Evolutionary conservation across 2,797 vertebrate species (phyloP).

Genomic region (Periophthalmus magnuspinnatus): DNA sequence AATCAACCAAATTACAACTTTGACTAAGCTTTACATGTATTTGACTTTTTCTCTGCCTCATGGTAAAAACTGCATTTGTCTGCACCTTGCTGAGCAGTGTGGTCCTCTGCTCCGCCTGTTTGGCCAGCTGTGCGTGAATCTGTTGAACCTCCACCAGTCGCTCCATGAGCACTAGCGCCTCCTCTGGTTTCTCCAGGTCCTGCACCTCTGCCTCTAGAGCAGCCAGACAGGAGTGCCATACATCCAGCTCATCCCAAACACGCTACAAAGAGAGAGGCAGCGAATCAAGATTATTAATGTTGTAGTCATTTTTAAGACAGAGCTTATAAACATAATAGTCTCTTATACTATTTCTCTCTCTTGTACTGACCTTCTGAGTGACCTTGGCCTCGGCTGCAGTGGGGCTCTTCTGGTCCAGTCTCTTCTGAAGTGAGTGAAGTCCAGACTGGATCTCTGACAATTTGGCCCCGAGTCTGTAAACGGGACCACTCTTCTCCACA

Average conservation of each 20-base stretch:
- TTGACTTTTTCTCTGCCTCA: too few species aligned
- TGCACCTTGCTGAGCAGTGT: conserved; percentile 87
- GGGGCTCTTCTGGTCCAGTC: conserved; percentile 81
- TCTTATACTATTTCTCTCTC: not conserved
- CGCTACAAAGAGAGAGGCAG: conserved; percentile 67
- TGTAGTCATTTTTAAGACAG: too few species aligned
- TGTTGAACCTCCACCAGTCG: conserved; percentile 80
- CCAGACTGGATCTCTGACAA: conserved; percentile 83
- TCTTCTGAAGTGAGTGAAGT: conserved; percentile 80
- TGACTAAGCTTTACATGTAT: too few species aligned
- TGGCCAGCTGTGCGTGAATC: conserved; percentile 82
- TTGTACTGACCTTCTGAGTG: conserved; percentile 85
- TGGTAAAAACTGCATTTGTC: too few species aligned
- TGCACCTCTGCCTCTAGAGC: conserved; percentile 87
- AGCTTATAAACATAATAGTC: too few species aligned
- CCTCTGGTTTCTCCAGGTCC: conserved; percentile 82
- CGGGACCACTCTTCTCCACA: conserved; percentile 77
- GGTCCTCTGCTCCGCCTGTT: conserved; percentile 86
- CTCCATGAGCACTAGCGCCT: conserved; percentile 81
- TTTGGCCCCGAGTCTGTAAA: conserved; percentile 78
- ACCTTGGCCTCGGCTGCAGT: conserved; percentile 80
- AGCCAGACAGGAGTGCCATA: conserved; percentile 85
- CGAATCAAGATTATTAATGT: not conserved
- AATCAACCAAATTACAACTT: too few species aligned
- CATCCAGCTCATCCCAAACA: conserved; percentile 88